Conservation (phyloP, 2,888 invertebrate species). For the Sipunculus nudus region DNA sequence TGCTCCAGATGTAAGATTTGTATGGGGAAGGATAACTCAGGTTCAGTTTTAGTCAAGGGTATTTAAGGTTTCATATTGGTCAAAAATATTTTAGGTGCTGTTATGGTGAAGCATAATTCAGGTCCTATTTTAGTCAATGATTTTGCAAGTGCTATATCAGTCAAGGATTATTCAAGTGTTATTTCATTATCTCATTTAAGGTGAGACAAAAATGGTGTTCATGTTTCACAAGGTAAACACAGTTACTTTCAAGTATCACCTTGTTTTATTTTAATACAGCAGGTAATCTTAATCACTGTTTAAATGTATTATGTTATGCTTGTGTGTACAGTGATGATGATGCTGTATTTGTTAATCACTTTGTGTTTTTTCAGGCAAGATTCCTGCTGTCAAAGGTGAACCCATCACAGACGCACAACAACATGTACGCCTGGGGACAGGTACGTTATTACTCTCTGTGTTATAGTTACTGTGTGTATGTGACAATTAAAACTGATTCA, state of each 20-base stretch:
- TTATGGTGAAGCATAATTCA: too few relatives aligned
- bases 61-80: too few relatives aligned
- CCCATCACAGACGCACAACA: conserved; percentile 99
- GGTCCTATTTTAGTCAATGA: too few relatives aligned
- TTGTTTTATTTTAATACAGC: neutral
- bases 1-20: too few relatives aligned
- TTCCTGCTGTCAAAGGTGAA: conserved; percentile 99
- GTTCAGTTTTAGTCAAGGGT: too few relatives aligned
- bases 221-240: too few relatives aligned
- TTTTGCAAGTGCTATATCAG: too few relatives aligned
- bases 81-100: too few relatives aligned
- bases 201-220: too few relatives aligned
- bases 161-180: too few relatives aligned
- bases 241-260: neutral
- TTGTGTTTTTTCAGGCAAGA: conserved; percentile 77
- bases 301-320: neutral
- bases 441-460: conserved; percentile 46
- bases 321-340: neutral
- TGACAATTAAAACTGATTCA: neutral
- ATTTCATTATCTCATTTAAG: too few relatives aligned
- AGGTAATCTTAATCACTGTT: neutral
- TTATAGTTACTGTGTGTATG: neutral
- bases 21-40: too few relatives aligned
- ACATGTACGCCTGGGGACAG: conserved; percentile 87
- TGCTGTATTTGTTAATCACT: neutral